These are phyloP conservation scores for Bruchidius siliquastri DNA, from an alignment of 2,888 invertebrate genomes.

Conservation along the genomic window DNA sequence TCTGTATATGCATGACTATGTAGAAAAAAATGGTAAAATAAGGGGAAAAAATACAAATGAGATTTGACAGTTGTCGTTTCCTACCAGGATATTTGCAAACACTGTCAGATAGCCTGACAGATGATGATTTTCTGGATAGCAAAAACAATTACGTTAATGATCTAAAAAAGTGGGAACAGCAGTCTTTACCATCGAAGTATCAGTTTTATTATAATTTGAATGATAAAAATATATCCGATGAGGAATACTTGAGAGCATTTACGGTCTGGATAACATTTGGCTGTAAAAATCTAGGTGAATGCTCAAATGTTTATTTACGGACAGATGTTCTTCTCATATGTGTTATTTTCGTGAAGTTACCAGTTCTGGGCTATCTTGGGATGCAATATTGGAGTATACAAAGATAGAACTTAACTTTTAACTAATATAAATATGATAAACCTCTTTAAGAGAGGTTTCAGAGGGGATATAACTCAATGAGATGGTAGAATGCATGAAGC, in stretches of 20 bases:
- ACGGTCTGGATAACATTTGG: slow-evolving; percentile 1
- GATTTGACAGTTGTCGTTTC: background rate
- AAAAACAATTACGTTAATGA: background rate
- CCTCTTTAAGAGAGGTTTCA: slow-evolving; percentile 7
- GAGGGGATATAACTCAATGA: slow-evolving; percentile 10
- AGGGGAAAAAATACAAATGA: background rate
- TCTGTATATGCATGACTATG: background rate
- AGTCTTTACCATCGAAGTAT: no score
- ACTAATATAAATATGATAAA: slow-evolving; percentile 29
- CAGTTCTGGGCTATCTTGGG: slow-evolving; percentile 29
- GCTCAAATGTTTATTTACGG: slow-evolving; percentile 1
- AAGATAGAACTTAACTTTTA: slow-evolving; percentile 31
- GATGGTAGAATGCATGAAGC: slow-evolving; percentile 2
- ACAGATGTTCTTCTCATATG: slow-evolving; percentile 1
- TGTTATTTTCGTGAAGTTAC: slow-evolving; percentile 12
- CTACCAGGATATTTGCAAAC: slow-evolving; percentile 1
- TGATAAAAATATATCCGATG: slow-evolving; percentile 1
- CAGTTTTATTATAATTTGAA: background rate
- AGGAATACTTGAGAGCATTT: background rate
- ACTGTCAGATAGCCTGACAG: background rate
- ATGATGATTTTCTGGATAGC: background rate
- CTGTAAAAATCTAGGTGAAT: slow-evolving; percentile 1
- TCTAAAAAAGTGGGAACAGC: no score
- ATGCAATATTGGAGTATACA: slow-evolving; percentile 37
- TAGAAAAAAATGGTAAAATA: background rate